Conservation (phyloP, 2,797 vertebrate genomes). For the Morelia viridis region DNA sequence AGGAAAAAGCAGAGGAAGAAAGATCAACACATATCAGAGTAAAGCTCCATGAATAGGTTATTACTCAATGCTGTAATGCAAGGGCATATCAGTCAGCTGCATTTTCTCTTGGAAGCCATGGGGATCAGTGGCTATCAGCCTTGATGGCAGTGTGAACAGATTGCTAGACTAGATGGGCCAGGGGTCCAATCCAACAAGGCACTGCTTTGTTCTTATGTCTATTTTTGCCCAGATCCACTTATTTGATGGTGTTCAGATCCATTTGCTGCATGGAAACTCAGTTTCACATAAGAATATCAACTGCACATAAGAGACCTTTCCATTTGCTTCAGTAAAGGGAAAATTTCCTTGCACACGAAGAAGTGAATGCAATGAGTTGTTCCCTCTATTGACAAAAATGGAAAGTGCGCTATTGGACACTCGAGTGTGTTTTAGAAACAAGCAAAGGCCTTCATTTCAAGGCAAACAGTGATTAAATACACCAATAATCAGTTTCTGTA, state of each 20-base stretch:
- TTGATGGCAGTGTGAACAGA: background rate
- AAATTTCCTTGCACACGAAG: background rate
- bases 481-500: background rate
- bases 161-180: background rate
- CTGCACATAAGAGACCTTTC: background rate
- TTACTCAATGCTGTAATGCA: background rate
- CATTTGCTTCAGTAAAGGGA: background rate
- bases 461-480: background rate
- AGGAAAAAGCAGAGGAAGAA: background rate
- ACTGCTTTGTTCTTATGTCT: background rate
- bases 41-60: background rate
- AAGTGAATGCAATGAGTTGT: background rate
- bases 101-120: background rate
- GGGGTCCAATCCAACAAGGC: background rate
- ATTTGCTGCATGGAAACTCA: background rate
- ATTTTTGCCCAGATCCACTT: background rate
- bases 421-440: background rate
- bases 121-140: background rate
- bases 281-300: background rate
- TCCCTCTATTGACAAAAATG: background rate
- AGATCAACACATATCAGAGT: too few species aligned
- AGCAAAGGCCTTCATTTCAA: background rate
- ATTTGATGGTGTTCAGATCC: background rate
- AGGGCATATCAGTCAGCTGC: background rate
- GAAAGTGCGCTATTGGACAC: background rate